These are phyloP conservation scores for Eupleurogrammus muticus DNA, from an alignment of 2,797 vertebrate species.

Conservation along the genomic window DNA sequence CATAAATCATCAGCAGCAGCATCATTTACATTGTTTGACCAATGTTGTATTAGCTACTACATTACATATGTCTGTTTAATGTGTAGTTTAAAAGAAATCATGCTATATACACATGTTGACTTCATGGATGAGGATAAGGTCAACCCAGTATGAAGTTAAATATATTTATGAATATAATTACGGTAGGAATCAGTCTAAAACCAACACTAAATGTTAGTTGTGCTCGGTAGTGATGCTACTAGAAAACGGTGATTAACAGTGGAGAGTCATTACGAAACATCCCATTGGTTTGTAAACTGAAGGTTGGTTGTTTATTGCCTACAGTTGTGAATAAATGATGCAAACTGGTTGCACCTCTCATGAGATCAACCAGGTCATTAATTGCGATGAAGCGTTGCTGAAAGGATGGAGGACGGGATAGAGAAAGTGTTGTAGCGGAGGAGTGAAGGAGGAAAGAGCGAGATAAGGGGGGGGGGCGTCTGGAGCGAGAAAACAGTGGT, in stretches of 20 bases:
- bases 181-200: background rate
- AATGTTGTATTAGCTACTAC: too few relatives aligned
- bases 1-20: too few relatives aligned
- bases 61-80: background rate
- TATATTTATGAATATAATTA: background rate
- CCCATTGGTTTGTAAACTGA: slow-evolving; percentile 36
- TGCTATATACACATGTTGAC: background rate
- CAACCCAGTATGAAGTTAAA: slow-evolving; percentile 14
- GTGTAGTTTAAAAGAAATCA: slow-evolving; percentile 8
- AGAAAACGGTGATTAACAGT: too few relatives aligned
- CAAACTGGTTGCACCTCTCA: slow-evolving; percentile 62
- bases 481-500: slow-evolving; percentile 61
- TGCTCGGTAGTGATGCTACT: slow-evolving; percentile 14
- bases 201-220: slow-evolving; percentile 5
- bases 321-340: slow-evolving; percentile 62
- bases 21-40: too few relatives aligned
- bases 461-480: slow-evolving; percentile 23
- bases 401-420: slow-evolving; percentile 21
- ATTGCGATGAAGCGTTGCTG: slow-evolving; percentile 52
- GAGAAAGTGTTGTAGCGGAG: slow-evolving; percentile 14
- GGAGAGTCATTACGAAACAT: slow-evolving; percentile 31
- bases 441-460: slow-evolving; percentile 14
- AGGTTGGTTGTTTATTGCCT: slow-evolving; percentile 34
- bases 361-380: slow-evolving; percentile 53
- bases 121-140: background rate